phyloP scores from a whole-genome alignment of 2,888 invertebrate species.

The Merodon equestris region DNA sequence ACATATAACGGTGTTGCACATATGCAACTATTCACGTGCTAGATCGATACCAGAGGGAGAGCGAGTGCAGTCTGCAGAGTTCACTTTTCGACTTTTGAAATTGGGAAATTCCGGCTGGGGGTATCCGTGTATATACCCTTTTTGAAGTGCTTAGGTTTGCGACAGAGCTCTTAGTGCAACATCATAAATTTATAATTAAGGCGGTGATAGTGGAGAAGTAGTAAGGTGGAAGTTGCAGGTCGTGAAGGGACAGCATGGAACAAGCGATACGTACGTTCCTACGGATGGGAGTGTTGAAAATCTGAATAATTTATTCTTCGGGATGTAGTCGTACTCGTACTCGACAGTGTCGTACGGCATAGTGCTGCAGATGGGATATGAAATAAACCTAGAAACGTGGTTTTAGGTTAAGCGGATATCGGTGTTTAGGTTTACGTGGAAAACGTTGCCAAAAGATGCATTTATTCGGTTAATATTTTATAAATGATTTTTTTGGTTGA shows the following conservation, averaged over 20 bases:
- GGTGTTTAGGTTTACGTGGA: no score
- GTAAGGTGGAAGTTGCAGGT: background rate
- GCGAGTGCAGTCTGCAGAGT: background rate
- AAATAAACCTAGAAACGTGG: background rate
- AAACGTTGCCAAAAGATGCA: no score
- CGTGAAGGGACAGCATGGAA: background rate
- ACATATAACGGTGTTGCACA: no score
- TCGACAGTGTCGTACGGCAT: no score
- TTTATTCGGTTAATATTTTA: no score
- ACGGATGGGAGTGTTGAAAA: conserved; percentile 35
- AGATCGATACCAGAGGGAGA: no score
- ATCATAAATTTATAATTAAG: conserved; percentile 51
- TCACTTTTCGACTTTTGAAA: conserved; percentile 46
- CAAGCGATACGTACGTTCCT: background rate
- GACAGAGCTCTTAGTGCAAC: conserved; percentile 9
- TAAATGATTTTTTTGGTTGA: no score
- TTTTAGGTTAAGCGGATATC: conserved; percentile 22
- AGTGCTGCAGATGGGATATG: no score
- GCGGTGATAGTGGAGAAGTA: background rate
- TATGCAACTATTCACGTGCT: no score
- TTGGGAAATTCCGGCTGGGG: conserved; percentile 50
- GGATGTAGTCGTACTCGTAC: conserved; percentile 27
- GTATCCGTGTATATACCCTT: conserved; percentile 1
- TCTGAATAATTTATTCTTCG: conserved; percentile 57
- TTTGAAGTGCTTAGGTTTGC: background rate